Evolutionary conservation across 2,797 vertebrate species (phyloP), one percentile per base, ranked within the genome.

Genomic region (Peromyscus eremicus): DNA sequence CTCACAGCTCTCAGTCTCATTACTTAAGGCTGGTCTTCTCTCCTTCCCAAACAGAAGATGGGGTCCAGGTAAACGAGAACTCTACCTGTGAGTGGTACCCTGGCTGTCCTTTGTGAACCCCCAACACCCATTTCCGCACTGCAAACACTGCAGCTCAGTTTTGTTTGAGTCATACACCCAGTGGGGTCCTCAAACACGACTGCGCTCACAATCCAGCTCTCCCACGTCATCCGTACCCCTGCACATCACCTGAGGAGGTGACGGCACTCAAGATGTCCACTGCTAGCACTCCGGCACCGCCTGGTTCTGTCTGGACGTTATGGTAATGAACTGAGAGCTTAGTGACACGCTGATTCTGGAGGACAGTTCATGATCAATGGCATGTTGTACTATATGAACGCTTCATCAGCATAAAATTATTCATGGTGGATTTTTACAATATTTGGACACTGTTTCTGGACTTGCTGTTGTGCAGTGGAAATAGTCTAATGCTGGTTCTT

Each of bases 321-420:
- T 32, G 49, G 77, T 86, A 97, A 97, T 89, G 84, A 95, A 92
- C 85, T 55, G 49, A 37, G 75, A 95, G 91, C n/a, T 92, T 81
- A 91, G 92, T 82, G 75, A 68, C 73, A 88, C 81, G 71, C 86
- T 94, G 94, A 94, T 94, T 92, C 79, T 94, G 66, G 95, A 94
- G 94, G 80, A 91, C 79, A 92, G 94, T 68, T 84, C 66, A 81
- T 73, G 85, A 95, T 94, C 97, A 96, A 86, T 68, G 93, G 77
- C 80, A 89, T 94, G 84, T 92, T 95, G 96, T 97, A 95, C 92
- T 89, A 94, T 34, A 89, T 64, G 86, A 92, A 70, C 16, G 46
- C 75, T 86, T 97, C 79, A 92, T 87, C 92, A 96, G 82, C 85
- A 94, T 96, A 95, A 96, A 96, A 96, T 89, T 92, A 93, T 90